Conservation (phyloP, 2,888 invertebrate species). For the Macroteleia sp. region DNA sequence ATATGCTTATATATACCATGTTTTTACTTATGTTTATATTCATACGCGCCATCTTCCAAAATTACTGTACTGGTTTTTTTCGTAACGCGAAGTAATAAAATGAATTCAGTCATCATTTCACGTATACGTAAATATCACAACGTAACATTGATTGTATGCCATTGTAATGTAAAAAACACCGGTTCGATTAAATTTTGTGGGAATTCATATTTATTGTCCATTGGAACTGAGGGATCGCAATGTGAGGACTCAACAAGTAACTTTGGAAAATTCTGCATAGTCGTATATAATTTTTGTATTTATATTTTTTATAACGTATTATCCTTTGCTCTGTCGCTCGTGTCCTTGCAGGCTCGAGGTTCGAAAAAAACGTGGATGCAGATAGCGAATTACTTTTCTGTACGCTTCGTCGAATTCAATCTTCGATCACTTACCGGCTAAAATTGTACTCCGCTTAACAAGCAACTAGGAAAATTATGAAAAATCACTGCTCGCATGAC, state of each 20-base stretch:
- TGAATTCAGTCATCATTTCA: conserved; percentile 10
- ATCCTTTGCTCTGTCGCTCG: conserved; percentile 66
- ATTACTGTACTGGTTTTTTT: conserved; percentile 48
- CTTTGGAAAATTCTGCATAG: conserved; percentile 42
- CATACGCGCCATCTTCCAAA: conserved; percentile 59
- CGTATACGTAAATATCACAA: conserved; percentile 12
- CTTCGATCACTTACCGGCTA: conserved; percentile 60
- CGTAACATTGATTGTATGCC: conserved; percentile 9
- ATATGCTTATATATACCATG: conserved; percentile 58
- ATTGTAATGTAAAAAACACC: conserved; percentile 26
- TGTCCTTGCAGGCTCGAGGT: conserved; percentile 63
- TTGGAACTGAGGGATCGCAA: conserved; percentile 20
- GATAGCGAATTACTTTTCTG: conserved; percentile 10
- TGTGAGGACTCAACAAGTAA: conserved; percentile 25
- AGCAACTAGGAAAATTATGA: conserved; percentile 67
- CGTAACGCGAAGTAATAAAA: conserved; percentile 25
- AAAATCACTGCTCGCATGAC: conserved; percentile 60
- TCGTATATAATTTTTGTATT: conserved; percentile 62
- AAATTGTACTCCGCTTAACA: conserved; percentile 66
- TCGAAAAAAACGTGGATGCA: conserved; percentile 65
- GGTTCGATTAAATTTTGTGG: conserved; percentile 12
- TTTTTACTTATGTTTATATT: conserved; percentile 63
- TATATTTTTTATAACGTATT: conserved; percentile 69
- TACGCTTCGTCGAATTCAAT: conserved; percentile 5
- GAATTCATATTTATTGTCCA: conserved; percentile 50